Conservation (phyloP, 2,888 invertebrate genomes). For the Acronicta aceris region DNA sequence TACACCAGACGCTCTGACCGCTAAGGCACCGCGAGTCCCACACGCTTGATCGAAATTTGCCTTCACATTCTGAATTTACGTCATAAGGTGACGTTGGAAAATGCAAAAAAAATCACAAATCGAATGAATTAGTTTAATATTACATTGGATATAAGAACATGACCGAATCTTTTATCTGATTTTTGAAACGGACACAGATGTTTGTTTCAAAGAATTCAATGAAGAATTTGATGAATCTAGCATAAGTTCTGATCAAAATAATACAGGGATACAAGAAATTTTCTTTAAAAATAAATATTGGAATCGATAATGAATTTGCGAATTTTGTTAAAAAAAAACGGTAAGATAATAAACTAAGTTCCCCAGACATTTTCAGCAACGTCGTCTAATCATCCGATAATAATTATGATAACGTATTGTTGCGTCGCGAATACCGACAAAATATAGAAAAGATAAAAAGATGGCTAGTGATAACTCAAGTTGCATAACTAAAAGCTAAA, state of each 20-base stretch:
- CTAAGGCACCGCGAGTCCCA: no score
- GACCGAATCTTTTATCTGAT: background rate
- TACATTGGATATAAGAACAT: slow-evolving; percentile 13
- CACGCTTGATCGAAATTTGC: no score
- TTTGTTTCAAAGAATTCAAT: background rate
- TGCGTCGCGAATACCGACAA: slow-evolving; percentile 11
- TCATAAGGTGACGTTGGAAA: no score
- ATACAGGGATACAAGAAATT: no score
- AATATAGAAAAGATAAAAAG: slow-evolving; percentile 34
- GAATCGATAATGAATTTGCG: background rate
- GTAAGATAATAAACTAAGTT: background rate
- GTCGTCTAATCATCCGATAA: slow-evolving; percentile 19
- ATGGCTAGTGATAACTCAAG: slow-evolving; percentile 36
- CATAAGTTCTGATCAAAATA: no score
- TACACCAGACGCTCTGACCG: no score
- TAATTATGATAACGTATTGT: slow-evolving; percentile 2
- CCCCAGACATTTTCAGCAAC: background rate
- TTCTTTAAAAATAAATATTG: no score
- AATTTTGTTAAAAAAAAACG: background rate
- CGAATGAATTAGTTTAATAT: no score
- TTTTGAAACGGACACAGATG: background rate
- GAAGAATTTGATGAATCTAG: no score
- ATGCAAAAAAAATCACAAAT: no score
- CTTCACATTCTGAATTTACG: no score
- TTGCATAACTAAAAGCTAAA: slow-evolving; percentile 56